Conservation (phyloP, 2,888 invertebrate genomes). For the Calameuta pallipes region DNA sequence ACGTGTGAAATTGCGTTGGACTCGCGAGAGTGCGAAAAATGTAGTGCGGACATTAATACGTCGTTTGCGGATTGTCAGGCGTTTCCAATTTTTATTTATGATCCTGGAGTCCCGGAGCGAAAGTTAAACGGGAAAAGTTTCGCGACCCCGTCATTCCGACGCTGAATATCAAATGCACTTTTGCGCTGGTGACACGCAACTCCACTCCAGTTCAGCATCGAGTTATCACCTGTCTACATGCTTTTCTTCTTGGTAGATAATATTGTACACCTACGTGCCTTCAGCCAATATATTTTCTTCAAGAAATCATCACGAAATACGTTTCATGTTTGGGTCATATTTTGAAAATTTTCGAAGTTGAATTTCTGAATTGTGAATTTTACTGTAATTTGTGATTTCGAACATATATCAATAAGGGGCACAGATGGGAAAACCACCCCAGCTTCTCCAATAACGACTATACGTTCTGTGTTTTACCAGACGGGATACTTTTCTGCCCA, state of each 20-base stretch:
- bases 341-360: not conserved
- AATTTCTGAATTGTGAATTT: not conserved
- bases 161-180: constrained; percentile 28
- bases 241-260: not conserved
- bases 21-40: constrained; percentile 13
- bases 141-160: constrained; percentile 3
- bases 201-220: not conserved
- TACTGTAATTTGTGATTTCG: not conserved
- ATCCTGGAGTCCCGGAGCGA: constrained; percentile 13
- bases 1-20: not conserved
- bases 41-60: constrained; percentile 15
- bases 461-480: not conserved
- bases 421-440: not conserved
- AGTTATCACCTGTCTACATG: not conserved
- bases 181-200: not conserved
- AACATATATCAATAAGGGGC: not conserved
- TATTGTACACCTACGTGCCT: not conserved
- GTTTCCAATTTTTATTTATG: constrained; percentile 38
- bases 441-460: not conserved
- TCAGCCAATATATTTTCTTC: not conserved
- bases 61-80: constrained; percentile 24
- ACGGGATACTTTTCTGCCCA: not conserved
- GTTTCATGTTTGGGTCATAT: not conserved
- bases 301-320: not conserved
- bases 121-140: constrained; percentile 37